phyloP scores from a whole-genome alignment of 1,140 invertebrate species.

The Megathymus violae region DNA sequence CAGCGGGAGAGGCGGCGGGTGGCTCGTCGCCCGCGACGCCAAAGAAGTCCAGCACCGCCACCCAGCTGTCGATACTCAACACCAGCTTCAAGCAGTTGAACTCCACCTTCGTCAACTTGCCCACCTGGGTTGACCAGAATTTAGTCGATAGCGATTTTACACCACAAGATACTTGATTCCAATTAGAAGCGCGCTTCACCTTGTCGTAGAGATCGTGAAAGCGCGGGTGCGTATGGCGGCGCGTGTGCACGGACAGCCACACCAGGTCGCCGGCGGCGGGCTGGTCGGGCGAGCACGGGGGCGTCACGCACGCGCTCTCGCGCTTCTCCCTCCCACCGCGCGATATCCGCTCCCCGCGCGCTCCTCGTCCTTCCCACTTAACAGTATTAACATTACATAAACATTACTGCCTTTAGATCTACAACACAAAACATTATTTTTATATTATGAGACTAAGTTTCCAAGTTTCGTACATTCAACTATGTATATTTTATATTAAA shows the following conservation, averaged over 20 bases:
- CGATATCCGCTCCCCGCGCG: constrained; percentile 2
- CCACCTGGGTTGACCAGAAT: constrained; percentile 51
- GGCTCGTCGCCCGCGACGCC: constrained; percentile 86
- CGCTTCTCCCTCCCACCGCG: constrained; percentile 32
- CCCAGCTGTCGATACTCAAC: constrained; percentile 96
- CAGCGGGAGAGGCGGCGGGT: constrained; percentile 29
- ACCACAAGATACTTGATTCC: no score
- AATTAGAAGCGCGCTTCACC: constrained; percentile 37
- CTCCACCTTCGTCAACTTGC: constrained; percentile 87
- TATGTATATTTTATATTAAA: no score
- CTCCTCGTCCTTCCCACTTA: constrained; percentile 26
- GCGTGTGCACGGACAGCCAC: constrained; percentile 82
- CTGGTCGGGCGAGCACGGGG: neutral
- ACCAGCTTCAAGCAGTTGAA: constrained; percentile 96
- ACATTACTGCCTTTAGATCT: no score
- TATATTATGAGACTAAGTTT: no score
- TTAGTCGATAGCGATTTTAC: neutral
- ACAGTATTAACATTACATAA: no score
- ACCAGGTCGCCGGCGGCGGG: constrained; percentile 84
- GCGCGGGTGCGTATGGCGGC: constrained; percentile 63
- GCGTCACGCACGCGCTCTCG: constrained; percentile 42
- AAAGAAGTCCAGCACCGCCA: constrained; percentile 96
- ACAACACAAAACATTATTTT: no score
- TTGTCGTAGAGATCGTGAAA: constrained; percentile 66
- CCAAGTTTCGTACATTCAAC: no score